Percentiles rank a stretch among this genome's conserved stretches.
Conservation (phyloP, 2,888 invertebrate species). For the Rhagium mordax region DNA sequence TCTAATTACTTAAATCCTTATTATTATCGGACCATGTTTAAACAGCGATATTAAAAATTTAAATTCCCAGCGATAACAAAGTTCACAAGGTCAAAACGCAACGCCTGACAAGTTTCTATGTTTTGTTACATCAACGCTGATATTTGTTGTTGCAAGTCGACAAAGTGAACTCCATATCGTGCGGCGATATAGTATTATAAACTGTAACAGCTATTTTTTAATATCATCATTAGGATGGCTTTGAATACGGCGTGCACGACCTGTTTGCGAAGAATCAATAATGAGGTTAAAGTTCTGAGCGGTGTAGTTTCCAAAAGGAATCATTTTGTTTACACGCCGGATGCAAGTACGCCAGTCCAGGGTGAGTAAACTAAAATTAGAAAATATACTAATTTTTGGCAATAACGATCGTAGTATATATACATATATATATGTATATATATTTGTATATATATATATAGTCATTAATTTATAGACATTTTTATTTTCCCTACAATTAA, state of each 20-base stretch:
- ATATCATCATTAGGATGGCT: too few species aligned
- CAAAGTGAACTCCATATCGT: neutral
- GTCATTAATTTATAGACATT: too few species aligned
- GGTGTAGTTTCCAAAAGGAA: conserved; percentile 56
- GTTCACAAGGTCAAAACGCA: conserved; percentile 8
- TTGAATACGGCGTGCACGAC: conserved; percentile 57
- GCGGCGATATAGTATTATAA: neutral
- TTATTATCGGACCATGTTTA: neutral
- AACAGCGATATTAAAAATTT: conserved; percentile 3
- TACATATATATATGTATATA: too few species aligned
- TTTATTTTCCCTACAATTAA: too few species aligned
- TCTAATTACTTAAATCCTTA: neutral
- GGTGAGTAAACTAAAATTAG: conserved; percentile 64
- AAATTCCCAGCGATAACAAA: conserved; percentile 2
- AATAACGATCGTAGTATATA: too few species aligned
- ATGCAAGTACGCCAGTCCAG: conserved; percentile 71
- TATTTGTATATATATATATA: too few species aligned
- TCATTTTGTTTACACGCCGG: conserved; percentile 78
- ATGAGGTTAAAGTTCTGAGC: conserved; percentile 55
- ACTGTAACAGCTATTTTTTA: too few species aligned
- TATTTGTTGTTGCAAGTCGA: neutral
- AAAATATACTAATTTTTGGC: too few species aligned
- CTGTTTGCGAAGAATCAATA: conserved; percentile 50
- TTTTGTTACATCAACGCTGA: conserved; percentile 2
- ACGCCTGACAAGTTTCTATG: neutral